Percentiles rank a stretch among this genome's conserved stretches.
Conservation (phyloP, 2,888 invertebrate genomes). For the Gymnosoma rotundatum region DNA sequence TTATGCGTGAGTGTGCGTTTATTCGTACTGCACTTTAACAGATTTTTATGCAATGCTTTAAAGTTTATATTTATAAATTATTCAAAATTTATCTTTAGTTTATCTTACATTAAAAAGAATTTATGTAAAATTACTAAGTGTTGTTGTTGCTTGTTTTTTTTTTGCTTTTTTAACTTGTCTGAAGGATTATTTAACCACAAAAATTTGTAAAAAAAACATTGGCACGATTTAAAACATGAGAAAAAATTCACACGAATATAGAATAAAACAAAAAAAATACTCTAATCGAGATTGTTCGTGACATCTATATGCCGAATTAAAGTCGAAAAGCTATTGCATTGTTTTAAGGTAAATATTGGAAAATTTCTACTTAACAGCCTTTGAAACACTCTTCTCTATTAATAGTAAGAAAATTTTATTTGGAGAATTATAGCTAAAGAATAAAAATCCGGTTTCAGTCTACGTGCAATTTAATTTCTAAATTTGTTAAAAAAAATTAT, state of each 20-base stretch:
- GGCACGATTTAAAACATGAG: constrained; percentile 34
- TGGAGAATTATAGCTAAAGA: too few relatives aligned
- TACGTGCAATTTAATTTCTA: too few relatives aligned
- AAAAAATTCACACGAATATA: constrained; percentile 39
- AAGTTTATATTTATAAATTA: constrained; percentile 16
- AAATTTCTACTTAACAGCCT: neutral
- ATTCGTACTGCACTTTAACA: neutral
- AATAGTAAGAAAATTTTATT: neutral
- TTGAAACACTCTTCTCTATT: neutral
- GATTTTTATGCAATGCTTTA: neutral
- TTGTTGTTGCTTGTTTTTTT: too few relatives aligned
- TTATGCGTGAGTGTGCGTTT: neutral
- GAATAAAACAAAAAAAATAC: constrained; percentile 57
- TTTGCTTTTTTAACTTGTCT: too few relatives aligned
- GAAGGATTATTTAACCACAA: too few relatives aligned
- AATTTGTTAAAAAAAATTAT: too few relatives aligned
- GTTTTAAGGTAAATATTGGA: neutral
- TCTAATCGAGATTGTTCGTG: constrained; percentile 2
- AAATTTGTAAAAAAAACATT: constrained; percentile 44
- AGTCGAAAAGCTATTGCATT: constrained; percentile 9
- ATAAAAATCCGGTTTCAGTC: too few relatives aligned
- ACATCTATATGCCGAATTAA: constrained; percentile 20
- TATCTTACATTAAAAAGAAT: too few relatives aligned
- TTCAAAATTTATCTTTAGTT: constrained; percentile 10
- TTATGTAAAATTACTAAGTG: too few relatives aligned